Conservation (phyloP, 2,888 invertebrate species). For the Craniophora ligustri region DNA sequence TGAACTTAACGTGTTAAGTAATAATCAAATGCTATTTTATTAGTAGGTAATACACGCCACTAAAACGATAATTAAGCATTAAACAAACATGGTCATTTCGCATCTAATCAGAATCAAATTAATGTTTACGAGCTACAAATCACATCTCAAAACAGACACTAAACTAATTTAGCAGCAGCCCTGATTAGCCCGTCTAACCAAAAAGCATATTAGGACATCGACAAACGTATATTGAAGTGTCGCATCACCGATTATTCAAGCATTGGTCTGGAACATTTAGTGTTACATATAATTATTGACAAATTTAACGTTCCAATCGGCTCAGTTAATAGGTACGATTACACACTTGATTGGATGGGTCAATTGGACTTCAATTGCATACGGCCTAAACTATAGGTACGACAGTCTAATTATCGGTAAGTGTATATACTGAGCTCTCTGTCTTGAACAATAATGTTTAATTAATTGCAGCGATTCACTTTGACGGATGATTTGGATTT, state of each 20-base stretch:
- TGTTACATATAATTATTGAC: conserved; percentile 41
- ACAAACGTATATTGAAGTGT: conserved; percentile 12
- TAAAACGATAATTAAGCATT: no score
- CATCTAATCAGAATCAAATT: background rate
- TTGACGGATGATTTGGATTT: no score
- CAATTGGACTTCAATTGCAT: conserved; percentile 28
- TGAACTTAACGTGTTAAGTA: no score
- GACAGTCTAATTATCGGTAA: conserved; percentile 10
- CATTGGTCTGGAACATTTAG: conserved; percentile 9
- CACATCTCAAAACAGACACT: background rate
- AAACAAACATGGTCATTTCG: no score
- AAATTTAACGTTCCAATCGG: conserved; percentile 33
- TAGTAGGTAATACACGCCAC: no score
- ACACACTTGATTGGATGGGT: conserved; percentile 36
- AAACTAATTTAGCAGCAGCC: conserved; percentile 2
- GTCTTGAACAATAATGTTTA: background rate
- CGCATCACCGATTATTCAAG: conserved; percentile 19
- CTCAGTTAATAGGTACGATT: conserved; percentile 32
- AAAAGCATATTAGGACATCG: conserved; percentile 29
- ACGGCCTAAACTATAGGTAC: conserved; percentile 6
- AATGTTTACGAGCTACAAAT: background rate
- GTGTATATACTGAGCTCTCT: background rate
- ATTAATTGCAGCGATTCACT: no score
- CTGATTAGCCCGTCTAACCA: conserved; percentile 13
- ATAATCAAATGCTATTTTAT: no score